Evolutionary conservation across 1,140 invertebrate species (phyloP).

Genomic region (Chelonus insularis): DNA sequence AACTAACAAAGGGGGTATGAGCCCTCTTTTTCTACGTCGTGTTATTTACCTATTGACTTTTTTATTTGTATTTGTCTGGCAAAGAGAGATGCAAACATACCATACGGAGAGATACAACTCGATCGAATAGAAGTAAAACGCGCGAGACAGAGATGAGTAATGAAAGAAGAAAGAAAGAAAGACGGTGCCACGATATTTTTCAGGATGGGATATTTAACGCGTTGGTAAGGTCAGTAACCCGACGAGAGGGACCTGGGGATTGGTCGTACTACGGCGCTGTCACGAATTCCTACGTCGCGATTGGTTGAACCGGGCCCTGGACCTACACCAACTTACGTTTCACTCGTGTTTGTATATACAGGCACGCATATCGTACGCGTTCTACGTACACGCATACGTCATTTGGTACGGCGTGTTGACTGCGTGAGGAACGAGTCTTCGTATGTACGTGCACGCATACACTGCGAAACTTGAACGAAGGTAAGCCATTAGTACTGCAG

Average conservation of each 20-base stretch:
- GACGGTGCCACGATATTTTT: slow-evolving; percentile 51
- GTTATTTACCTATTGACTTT: too few species aligned
- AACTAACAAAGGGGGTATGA: too few species aligned
- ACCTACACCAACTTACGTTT: slow-evolving; percentile 56
- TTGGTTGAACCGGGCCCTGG: slow-evolving; percentile 58
- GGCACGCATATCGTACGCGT: slow-evolving; percentile 22
- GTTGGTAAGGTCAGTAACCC: slow-evolving; percentile 58
- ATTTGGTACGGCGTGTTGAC: slow-evolving; percentile 20
- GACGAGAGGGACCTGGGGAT: slow-evolving; percentile 48
- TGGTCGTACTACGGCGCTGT: slow-evolving; percentile 51
- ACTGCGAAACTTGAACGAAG: slow-evolving; percentile 34
- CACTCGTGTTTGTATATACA: slow-evolving; percentile 30
- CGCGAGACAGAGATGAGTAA: too few species aligned
- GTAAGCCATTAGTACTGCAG: slow-evolving; percentile 18
- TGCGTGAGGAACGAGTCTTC: slow-evolving; percentile 22
- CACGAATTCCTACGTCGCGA: slow-evolving; percentile 55
- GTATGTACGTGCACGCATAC: too few species aligned
- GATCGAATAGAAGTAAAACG: too few species aligned
- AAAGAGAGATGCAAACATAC: too few species aligned
- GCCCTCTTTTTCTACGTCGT: too few species aligned
- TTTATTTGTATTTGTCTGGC: too few species aligned
- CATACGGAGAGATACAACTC: too few species aligned
- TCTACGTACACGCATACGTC: slow-evolving; percentile 17
- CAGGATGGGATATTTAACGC: slow-evolving; percentile 61
- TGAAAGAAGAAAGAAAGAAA: slow-evolving; percentile 30